phyloP scores from a whole-genome alignment of 2,797 vertebrate species.

The Gobionotothen gibberifrons region DNA sequence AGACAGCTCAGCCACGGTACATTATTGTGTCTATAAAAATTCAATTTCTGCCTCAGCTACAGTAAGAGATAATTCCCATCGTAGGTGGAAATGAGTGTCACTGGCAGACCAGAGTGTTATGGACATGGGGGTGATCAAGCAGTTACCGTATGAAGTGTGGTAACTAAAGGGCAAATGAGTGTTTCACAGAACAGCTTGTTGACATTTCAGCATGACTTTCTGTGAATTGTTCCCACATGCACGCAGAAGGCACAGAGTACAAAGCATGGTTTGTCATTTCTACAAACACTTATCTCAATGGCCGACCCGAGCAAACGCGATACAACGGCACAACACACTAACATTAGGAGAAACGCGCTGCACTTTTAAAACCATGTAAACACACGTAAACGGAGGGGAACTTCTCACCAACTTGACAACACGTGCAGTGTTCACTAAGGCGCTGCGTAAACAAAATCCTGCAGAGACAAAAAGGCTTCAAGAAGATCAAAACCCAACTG shows the following conservation, averaged over 20 bases:
- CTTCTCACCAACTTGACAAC: no score
- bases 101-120: neutral
- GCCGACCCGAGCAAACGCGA: no score
- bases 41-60: conserved; percentile 40
- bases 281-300: neutral
- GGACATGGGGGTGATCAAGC: conserved; percentile 2
- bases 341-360: no score
- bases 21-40: conserved; percentile 52
- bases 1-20: conserved; percentile 40
- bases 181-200: conserved; percentile 25
- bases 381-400: no score
- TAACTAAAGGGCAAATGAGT: neutral
- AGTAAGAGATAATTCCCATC: conserved; percentile 26
- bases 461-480: no score
- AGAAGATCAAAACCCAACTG: no score
- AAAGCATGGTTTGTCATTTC: conserved; percentile 1
- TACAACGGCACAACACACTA: no score
- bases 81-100: conserved; percentile 22
- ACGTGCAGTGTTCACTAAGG: no score
- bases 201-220: conserved; percentile 7
- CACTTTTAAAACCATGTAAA: no score
- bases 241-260: neutral
- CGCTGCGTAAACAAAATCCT: rapidly evolving
- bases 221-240: conserved; percentile 5
- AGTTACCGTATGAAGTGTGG: neutral